A percentile compares a stretch with the other conserved stretches of the same genome.
Evolutionary conservation across 2,888 invertebrate genomes (phyloP).

Genomic region (Nomada hirtipes): DNA sequence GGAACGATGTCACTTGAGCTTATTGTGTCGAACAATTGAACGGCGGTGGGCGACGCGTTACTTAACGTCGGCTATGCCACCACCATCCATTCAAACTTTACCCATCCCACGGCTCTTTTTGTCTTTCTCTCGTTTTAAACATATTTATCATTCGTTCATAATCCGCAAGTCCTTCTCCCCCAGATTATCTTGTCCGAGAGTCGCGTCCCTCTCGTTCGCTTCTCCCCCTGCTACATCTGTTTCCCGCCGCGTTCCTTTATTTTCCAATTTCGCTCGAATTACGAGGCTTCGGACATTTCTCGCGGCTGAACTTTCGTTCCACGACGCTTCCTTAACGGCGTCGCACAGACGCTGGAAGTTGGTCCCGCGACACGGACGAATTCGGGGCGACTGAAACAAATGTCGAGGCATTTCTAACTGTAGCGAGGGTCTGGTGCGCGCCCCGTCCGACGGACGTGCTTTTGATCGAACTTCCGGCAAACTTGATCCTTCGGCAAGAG

Average conservation of each 20-base stretch:
- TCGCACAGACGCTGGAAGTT: conserved; percentile 19
- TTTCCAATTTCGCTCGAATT: background rate
- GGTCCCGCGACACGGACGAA: conserved; percentile 46
- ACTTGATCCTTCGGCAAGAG: conserved; percentile 40
- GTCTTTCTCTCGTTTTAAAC: background rate
- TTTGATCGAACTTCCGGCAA: conserved; percentile 60
- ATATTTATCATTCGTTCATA: no score
- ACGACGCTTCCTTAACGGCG: conserved; percentile 33
- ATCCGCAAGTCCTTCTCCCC: background rate
- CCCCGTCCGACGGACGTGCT: conserved; percentile 54
- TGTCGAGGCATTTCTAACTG: conserved; percentile 67
- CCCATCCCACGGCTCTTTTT: background rate
- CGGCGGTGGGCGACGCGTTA: conserved; percentile 33
- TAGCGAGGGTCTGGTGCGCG: conserved; percentile 21
- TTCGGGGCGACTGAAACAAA: conserved; percentile 63
- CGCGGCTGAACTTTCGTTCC: conserved; percentile 25
- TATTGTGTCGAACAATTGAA: conserved; percentile 43
- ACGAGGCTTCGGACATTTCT: background rate
- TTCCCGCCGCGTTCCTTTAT: background rate
- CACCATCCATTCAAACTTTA: background rate
- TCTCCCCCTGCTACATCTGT: no score
- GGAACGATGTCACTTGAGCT: conserved; percentile 33
- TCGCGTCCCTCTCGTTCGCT: no score
- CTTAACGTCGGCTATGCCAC: conserved; percentile 13
- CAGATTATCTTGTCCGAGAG: background rate